Evolutionary conservation across 2,113 vertebrate genomes (phyloP).

Genomic region (Stigmatopora argus): DNA sequence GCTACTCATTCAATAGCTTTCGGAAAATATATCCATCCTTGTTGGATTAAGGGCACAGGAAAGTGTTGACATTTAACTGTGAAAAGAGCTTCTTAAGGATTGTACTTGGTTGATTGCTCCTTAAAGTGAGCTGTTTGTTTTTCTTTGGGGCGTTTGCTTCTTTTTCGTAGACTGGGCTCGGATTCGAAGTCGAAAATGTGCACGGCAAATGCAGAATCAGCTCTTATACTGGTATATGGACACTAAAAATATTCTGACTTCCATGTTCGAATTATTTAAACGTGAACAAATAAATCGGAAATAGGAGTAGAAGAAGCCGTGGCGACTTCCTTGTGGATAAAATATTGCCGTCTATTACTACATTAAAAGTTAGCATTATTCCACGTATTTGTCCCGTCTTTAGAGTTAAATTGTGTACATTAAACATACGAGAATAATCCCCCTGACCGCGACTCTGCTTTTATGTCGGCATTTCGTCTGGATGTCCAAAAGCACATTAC

Average conservation of each 20-base stretch:
- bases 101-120: too few species aligned
- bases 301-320: too few species aligned
- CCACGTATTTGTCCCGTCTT: too few species aligned
- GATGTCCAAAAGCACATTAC: constrained; percentile 10
- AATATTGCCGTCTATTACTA: too few species aligned
- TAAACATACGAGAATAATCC: not conserved
- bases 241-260: not conserved
- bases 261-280: too few species aligned
- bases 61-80: not conserved
- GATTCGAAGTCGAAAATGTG: constrained; percentile 4
- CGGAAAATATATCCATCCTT: not conserved
- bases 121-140: too few species aligned
- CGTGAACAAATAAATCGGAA: too few species aligned
- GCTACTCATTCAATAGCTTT: not conserved
- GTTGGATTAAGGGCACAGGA: not conserved
- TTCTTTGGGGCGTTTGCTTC: too few species aligned
- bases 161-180: too few species aligned
- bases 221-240: constrained; percentile 2
- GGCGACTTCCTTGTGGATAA: too few species aligned
- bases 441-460: not conserved
- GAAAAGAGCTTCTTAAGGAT: too few species aligned
- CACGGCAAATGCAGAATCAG: constrained; percentile 20
- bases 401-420: not conserved
- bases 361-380: too few species aligned
- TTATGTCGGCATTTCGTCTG: not conserved